phyloP scores from a whole-genome alignment of 1,140 invertebrate genomes.

The Agrypnia vestita region DNA sequence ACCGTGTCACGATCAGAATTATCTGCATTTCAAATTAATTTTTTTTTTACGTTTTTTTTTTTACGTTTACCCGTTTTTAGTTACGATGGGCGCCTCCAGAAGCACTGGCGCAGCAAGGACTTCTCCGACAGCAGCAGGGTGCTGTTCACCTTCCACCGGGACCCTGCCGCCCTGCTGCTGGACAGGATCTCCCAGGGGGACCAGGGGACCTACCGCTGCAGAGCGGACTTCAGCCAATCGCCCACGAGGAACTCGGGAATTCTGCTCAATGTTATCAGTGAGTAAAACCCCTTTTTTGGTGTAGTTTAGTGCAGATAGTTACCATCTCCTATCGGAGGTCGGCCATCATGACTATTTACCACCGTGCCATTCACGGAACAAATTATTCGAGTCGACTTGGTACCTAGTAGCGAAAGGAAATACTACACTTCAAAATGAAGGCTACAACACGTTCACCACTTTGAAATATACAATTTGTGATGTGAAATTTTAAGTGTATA shows the following conservation, averaged over 20 bases:
- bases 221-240: constrained; percentile 82
- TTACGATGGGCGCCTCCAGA: constrained; percentile 71
- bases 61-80: constrained; percentile 58
- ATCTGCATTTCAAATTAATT: background rate
- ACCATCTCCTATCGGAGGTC: too few species aligned
- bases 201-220: constrained; percentile 81
- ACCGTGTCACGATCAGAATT: background rate
- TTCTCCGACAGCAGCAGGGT: constrained; percentile 74
- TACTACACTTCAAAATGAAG: too few species aligned
- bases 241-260: constrained; percentile 82
- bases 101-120: constrained; percentile 68
- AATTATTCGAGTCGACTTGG: too few species aligned
- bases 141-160: constrained; percentile 70
- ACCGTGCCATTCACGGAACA: too few species aligned
- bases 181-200: constrained; percentile 75
- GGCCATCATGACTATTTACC: too few species aligned
- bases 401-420: too few species aligned
- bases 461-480: too few species aligned
- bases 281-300: constrained; percentile 64
- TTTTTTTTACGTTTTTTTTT: background rate
- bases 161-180: constrained; percentile 75
- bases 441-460: too few species aligned
- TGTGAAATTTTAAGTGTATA: too few species aligned
- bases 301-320: too few species aligned
- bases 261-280: constrained; percentile 84